Evolutionary conservation across 2,888 invertebrate species (phyloP).

Genomic region (Anaspis maculata): DNA sequence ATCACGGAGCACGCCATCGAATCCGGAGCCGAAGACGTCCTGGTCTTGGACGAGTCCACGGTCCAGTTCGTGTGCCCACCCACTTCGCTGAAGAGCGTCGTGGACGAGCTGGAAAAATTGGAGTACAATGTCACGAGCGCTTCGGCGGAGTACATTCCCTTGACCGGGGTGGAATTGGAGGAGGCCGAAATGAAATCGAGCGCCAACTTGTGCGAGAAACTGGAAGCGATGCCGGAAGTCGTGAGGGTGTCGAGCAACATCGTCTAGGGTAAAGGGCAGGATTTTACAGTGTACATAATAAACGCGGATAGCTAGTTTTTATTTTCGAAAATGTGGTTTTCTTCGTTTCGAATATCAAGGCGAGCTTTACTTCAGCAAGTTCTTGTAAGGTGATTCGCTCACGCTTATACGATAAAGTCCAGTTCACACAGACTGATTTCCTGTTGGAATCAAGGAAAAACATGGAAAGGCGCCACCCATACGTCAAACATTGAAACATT

Average conservation of each 20-base stretch:
- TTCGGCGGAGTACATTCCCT: constrained; percentile 45
- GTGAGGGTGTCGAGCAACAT: constrained; percentile 53
- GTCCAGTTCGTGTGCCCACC: constrained; percentile 53
- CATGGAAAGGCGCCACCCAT: too few relatives aligned
- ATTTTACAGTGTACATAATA: too few relatives aligned
- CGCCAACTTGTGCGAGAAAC: constrained; percentile 44
- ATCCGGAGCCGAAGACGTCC: constrained; percentile 60
- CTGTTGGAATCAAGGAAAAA: too few relatives aligned
- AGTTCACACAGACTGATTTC: too few relatives aligned
- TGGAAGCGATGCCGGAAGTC: constrained; percentile 51
- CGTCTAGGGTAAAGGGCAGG: too few relatives aligned
- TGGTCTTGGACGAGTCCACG: constrained; percentile 38
- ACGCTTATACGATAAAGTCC: too few relatives aligned
- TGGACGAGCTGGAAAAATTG: constrained; percentile 40
- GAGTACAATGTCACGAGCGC: constrained; percentile 45
- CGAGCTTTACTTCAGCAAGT: too few relatives aligned
- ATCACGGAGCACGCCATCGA: constrained; percentile 61
- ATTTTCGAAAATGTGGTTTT: too few relatives aligned
- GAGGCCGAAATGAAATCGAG: constrained; percentile 45
- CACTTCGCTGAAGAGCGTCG: constrained; percentile 41
- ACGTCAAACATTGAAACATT: too few relatives aligned
- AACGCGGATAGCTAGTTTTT: too few relatives aligned
- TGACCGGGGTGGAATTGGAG: constrained; percentile 40
- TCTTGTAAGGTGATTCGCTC: too few relatives aligned
- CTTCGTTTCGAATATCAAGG: too few relatives aligned